Evolutionary conservation across 2,113 vertebrate species (phyloP).

Genomic region (Corvus hawaiiensis): DNA sequence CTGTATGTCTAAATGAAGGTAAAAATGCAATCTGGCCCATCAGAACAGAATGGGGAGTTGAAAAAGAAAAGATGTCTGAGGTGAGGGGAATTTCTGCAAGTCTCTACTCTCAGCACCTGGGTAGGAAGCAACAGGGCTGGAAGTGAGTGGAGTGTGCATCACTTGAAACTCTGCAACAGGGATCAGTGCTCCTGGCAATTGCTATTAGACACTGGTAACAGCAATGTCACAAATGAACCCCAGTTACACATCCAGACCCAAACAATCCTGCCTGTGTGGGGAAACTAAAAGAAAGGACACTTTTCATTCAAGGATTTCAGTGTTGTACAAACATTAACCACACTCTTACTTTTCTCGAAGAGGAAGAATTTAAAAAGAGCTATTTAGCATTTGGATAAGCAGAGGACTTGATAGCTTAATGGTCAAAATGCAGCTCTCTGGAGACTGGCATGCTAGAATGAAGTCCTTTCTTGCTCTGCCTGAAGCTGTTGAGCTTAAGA

Average conservation of each 20-base stretch:
- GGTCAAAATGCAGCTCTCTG: background rate
- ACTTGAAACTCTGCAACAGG: background rate
- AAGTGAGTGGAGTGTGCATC: background rate
- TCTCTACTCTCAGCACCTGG: background rate
- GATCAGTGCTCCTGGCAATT: background rate
- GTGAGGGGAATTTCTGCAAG: background rate
- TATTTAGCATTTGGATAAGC: background rate
- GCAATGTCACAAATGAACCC: background rate
- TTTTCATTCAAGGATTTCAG: background rate
- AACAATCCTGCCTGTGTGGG: background rate
- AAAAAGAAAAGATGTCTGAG: background rate
- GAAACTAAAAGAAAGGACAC: background rate
- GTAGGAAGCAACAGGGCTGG: background rate
- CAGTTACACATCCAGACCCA: background rate
- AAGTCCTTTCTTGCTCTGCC: background rate
- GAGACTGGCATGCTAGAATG: background rate
- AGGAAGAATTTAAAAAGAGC: background rate
- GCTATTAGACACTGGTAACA: background rate
- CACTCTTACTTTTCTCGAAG: background rate
- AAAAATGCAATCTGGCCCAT: background rate
- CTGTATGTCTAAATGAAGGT: background rate
- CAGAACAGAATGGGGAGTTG: background rate
- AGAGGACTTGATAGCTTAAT: background rate
- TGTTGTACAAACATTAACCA: background rate
- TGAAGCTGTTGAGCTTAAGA: background rate